Evolutionary conservation across 2,113 vertebrate genomes (phyloP), one percentile per base, ranked within the genome.

Genomic region (Otocyon megalotis): DNA sequence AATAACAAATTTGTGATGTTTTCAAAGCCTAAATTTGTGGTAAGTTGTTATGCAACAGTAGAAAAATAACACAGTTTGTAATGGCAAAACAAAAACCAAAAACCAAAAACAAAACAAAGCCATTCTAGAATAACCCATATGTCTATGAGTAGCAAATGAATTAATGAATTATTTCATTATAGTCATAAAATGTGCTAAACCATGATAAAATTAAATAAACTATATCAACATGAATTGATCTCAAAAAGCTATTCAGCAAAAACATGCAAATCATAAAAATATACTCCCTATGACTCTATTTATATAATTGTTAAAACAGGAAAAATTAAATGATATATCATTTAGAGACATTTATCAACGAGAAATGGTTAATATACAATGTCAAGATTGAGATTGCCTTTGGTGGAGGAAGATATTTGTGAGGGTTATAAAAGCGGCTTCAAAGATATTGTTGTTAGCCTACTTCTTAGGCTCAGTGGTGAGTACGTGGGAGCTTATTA

Each of bases 311-410:
- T n/a, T 83, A 94, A 96, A 87, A 87, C n/a, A 43, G 26, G 28
- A 89, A 87, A 97, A 93, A 2, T 50, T 54, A 67, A 76, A 82
- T 63, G 79, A 67, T 48, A 56, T 43, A 9, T 94, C 16, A 84
- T 67, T 88, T 88, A 94, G 88, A 32, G 5, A 74, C 13, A 82
- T 26, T 63, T n/a, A 62, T 54, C 53, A 92, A 63, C 63, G 28
- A 95, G 26, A 15, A 83, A 81, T 69, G n/a, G 60, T 94, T 56
- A 80, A 62, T 50, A 56, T 62, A 37, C 19, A 62, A 54, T 28
- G 26, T 69, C 37, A 71, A 35, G 12, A 69, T 43, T 60, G n/a
- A 90, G 11, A 88, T 54, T 63, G 71, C 8, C 5, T 63, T 5
- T 43, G 4, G 19, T 17, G 26, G 13, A 92, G 11, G 4, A 67